Evolutionary conservation across 2,888 invertebrate genomes (phyloP).

Genomic region (Hymenopus coronatus): DNA sequence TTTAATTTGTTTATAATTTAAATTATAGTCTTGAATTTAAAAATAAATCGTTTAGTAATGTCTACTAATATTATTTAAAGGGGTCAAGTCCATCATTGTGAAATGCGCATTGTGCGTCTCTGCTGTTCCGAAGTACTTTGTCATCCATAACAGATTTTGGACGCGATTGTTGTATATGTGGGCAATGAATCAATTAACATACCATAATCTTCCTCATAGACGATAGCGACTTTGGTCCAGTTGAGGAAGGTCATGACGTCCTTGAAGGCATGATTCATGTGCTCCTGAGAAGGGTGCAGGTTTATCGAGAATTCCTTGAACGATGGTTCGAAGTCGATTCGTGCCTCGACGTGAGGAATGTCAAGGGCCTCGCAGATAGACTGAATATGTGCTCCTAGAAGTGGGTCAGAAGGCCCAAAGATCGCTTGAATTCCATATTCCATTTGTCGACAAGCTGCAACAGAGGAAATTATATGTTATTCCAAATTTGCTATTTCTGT

Average conservation of each 20-base stretch:
- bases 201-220: constrained; percentile 92
- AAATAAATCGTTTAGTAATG: too few species aligned
- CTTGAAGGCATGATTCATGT: constrained; percentile 78
- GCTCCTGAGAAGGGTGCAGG: constrained; percentile 78
- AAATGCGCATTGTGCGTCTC: too few species aligned
- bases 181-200: constrained; percentile 40
- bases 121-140: too few species aligned
- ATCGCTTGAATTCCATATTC: constrained; percentile 82
- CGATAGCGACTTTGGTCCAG: constrained; percentile 90
- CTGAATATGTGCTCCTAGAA: constrained; percentile 78
- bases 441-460: constrained; percentile 74
- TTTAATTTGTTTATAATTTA: too few species aligned
- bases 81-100: too few species aligned
- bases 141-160: too few species aligned
- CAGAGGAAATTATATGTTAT: background rate
- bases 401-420: constrained; percentile 82
- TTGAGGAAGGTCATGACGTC: constrained; percentile 85
- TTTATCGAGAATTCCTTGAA: constrained; percentile 80
- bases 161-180: too few species aligned
- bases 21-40: too few species aligned
- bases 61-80: too few species aligned
- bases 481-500: too few species aligned
- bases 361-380: constrained; percentile 86
- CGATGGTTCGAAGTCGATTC: constrained; percentile 63
- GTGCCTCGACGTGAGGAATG: constrained; percentile 83